A percentile compares a stretch with the other conserved stretches of the same genome.
Evolutionary conservation across 2,888 invertebrate species (phyloP).

Genomic region (Drosophila formosana): DNA sequence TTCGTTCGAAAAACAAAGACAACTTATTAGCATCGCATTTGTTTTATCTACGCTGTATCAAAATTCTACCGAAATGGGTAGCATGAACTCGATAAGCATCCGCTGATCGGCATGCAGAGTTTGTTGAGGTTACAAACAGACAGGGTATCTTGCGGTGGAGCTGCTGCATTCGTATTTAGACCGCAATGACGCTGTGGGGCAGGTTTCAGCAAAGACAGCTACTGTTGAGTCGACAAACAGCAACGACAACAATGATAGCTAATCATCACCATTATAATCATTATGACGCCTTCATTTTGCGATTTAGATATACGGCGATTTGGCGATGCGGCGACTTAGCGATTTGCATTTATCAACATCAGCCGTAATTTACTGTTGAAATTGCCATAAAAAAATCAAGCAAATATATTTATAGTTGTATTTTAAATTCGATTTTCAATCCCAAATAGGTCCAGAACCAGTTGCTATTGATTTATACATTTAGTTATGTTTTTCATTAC

Average conservation of each 20-base stretch:
- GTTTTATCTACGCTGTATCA: constrained; percentile 19
- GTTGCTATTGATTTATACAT: constrained; percentile 35
- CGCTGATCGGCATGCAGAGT: neutral
- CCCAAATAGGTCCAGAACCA: constrained; percentile 23
- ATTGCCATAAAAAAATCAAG: constrained; percentile 40
- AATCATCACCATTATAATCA: constrained; percentile 36
- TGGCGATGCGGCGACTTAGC: neutral
- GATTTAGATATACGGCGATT: constrained; percentile 21
- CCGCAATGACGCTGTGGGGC: constrained; percentile 10
- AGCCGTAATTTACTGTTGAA: constrained; percentile 50
- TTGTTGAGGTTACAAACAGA: neutral
- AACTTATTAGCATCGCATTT: constrained; percentile 61
- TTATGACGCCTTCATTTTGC: constrained; percentile 36
- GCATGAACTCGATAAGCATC: neutral
- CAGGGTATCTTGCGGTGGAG: constrained; percentile 7
- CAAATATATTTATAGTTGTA: constrained; percentile 14
- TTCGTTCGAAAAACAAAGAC: constrained; percentile 36
- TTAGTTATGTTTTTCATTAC: neutral
- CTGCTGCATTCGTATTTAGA: constrained; percentile 3
- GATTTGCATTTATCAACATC: constrained; percentile 30
- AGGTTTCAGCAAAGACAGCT: constrained; percentile 23
- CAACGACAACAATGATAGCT: constrained; percentile 30
- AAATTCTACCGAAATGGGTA: neutral
- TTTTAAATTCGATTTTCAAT: constrained; percentile 22
- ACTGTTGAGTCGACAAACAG: constrained; percentile 20